Conservation (phyloP, 2,797 vertebrate species). For the Sparidentex hasta region DNA sequence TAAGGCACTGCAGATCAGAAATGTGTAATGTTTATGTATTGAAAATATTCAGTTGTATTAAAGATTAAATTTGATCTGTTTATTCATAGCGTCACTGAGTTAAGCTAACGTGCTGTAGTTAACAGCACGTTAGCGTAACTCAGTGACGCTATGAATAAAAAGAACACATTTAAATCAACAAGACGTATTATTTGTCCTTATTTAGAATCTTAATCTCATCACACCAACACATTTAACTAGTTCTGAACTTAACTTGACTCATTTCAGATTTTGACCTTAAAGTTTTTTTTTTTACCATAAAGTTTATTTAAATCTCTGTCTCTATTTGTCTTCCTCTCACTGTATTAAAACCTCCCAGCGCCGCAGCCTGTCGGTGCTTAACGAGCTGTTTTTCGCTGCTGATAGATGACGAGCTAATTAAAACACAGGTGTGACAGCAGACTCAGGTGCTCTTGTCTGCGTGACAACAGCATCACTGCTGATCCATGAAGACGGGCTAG, state of each 20-base stretch:
- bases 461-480: slow-evolving; percentile 27
- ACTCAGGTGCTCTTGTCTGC: slow-evolving; percentile 43
- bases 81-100: too few relatives aligned
- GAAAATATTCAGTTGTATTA: too few relatives aligned
- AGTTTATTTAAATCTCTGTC: slow-evolving; percentile 20
- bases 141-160: too few relatives aligned
- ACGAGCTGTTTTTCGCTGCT: slow-evolving; percentile 30
- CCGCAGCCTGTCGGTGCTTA: slow-evolving; percentile 36
- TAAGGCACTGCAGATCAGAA: too few relatives aligned
- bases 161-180: too few relatives aligned
- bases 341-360: not conserved
- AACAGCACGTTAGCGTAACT: too few relatives aligned
- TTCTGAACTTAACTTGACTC: not conserved
- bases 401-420: slow-evolving; percentile 65
- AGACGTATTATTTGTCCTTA: too few relatives aligned
- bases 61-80: too few relatives aligned
- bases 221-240: too few relatives aligned
- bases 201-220: too few relatives aligned
- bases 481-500: slow-evolving; percentile 17
- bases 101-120: too few relatives aligned
- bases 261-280: not conserved
- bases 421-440: slow-evolving; percentile 68
- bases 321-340: not conserved
- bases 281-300: slow-evolving; percentile 32
- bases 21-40: too few relatives aligned